A percentile compares a stretch with the other conserved stretches of the same genome.
phyloP scores from a whole-genome alignment of 2,797 vertebrate genomes.

The Microchirus variegatus region DNA sequence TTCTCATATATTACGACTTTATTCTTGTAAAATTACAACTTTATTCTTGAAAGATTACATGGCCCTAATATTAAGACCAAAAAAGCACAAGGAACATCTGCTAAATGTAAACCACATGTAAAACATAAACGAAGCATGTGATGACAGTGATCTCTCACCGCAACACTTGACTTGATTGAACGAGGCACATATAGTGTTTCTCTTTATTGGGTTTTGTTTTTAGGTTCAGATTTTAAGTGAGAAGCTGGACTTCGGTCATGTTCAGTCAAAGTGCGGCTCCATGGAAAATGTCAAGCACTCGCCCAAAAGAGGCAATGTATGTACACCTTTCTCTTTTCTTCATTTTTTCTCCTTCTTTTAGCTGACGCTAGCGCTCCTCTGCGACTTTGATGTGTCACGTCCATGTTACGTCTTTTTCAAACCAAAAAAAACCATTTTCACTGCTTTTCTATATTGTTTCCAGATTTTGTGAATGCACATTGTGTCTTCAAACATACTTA shows the following conservation, averaged over 20 bases:
- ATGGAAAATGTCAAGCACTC: constrained; percentile 78
- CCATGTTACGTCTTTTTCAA: neutral
- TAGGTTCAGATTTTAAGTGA: constrained; percentile 71
- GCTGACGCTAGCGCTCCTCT: constrained; percentile 5
- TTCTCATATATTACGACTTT: neutral
- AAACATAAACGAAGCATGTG: neutral
- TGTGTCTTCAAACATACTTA: neutral
- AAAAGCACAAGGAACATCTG: too few relatives aligned
- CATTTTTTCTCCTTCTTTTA: neutral
- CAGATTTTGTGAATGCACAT: too few relatives aligned
- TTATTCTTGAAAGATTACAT: too few relatives aligned
- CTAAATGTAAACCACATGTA: constrained; percentile 28
- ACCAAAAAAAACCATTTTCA: neutral
- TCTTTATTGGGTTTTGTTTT: constrained; percentile 52
- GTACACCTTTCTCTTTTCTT: constrained; percentile 50
- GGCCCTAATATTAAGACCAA: too few relatives aligned
- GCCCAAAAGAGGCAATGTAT: constrained; percentile 76
- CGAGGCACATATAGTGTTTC: constrained; percentile 60
- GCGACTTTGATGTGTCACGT: constrained; percentile 27
- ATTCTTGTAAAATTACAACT: too few relatives aligned
- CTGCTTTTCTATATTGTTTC: too few relatives aligned
- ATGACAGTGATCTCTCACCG: constrained; percentile 18
- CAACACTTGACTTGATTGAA: constrained; percentile 7
- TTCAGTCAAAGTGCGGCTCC: constrained; percentile 79
- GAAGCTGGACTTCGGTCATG: constrained; percentile 79